Percentiles rank a stretch among this genome's conserved stretches.
Conservation (phyloP, 2,888 invertebrate genomes). For the Chloromyia formosa region DNA sequence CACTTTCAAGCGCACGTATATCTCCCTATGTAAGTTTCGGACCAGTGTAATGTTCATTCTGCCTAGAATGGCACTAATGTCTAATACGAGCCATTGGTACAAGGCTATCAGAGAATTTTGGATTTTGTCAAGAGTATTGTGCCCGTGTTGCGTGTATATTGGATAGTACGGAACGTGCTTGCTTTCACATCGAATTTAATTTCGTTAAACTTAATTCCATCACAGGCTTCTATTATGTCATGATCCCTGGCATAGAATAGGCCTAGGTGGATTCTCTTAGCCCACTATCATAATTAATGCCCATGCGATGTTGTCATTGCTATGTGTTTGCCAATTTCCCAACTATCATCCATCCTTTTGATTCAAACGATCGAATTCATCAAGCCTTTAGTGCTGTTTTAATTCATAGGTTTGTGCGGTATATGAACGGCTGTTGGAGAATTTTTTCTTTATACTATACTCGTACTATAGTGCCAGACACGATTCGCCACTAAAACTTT, state of each 20-base stretch:
- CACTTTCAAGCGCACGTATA: background rate
- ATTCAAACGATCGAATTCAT: slow-evolving; percentile 25
- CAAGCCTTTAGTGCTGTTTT: slow-evolving; percentile 10
- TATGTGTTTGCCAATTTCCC: slow-evolving; percentile 33
- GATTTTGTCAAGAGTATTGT: slow-evolving; percentile 16
- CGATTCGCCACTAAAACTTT: too few relatives aligned
- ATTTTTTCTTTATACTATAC: too few relatives aligned
- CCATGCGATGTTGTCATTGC: slow-evolving; percentile 37
- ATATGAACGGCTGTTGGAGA: background rate
- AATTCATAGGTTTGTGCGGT: background rate
- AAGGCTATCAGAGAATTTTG: slow-evolving; percentile 32
- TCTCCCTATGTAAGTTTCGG: slow-evolving; percentile 21
- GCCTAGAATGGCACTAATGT: slow-evolving; percentile 23
- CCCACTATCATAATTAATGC: slow-evolving; percentile 43
- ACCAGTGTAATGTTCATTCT: background rate
- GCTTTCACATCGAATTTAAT: slow-evolving; percentile 41
- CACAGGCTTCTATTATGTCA: slow-evolving; percentile 37
- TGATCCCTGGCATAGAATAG: slow-evolving; percentile 33
- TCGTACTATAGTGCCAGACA: too few relatives aligned
- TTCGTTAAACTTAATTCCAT: slow-evolving; percentile 43
- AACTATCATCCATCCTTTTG: slow-evolving; percentile 22
- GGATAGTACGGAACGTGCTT: slow-evolving; percentile 8
- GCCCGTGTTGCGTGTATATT: background rate
- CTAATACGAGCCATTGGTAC: background rate
- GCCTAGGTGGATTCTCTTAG: slow-evolving; percentile 24